Evolutionary conservation across 2,888 invertebrate genomes (phyloP).

Genomic region (Liodrosophila aerea): DNA sequence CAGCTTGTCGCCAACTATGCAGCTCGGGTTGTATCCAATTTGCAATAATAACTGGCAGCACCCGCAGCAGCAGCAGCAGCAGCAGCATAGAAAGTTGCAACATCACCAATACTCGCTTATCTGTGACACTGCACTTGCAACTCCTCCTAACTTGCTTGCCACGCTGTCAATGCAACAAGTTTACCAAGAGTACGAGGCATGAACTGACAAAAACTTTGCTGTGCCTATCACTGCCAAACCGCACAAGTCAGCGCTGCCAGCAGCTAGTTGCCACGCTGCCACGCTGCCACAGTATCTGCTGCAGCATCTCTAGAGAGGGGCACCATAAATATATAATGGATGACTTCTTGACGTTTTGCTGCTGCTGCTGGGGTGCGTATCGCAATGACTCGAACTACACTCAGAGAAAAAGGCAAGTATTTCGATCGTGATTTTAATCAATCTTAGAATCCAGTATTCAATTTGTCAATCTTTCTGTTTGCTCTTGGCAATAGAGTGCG

Average conservation of each 20-base stretch:
- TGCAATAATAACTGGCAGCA: slow-evolving; percentile 45
- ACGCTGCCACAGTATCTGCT: slow-evolving; percentile 23
- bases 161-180: slow-evolving; percentile 71
- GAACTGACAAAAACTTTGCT: slow-evolving; percentile 57
- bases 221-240: slow-evolving; percentile 62
- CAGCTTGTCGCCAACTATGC: slow-evolving; percentile 60
- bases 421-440: too few relatives aligned
- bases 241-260: slow-evolving; percentile 59
- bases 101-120: slow-evolving; percentile 43
- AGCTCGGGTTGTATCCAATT: slow-evolving; percentile 41
- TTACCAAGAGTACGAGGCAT: slow-evolving; percentile 12
- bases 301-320: slow-evolving; percentile 11
- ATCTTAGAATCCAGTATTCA: too few relatives aligned
- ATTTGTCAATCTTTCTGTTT: too few relatives aligned
- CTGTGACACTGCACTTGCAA: slow-evolving; percentile 43
- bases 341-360: slow-evolving; percentile 44
- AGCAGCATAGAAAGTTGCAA: not conserved
- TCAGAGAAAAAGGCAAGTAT: too few relatives aligned
- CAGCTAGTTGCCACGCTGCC: slow-evolving; percentile 42
- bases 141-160: slow-evolving; percentile 38
- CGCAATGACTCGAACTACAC: too few relatives aligned
- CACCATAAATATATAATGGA: slow-evolving; percentile 67
- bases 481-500: too few relatives aligned
- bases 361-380: too few relatives aligned
- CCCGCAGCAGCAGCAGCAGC: not conserved